Percentiles rank a stretch among this genome's conserved stretches.
Conservation (phyloP, 2,888 invertebrate species). For the Lamellibrachia columna region DNA sequence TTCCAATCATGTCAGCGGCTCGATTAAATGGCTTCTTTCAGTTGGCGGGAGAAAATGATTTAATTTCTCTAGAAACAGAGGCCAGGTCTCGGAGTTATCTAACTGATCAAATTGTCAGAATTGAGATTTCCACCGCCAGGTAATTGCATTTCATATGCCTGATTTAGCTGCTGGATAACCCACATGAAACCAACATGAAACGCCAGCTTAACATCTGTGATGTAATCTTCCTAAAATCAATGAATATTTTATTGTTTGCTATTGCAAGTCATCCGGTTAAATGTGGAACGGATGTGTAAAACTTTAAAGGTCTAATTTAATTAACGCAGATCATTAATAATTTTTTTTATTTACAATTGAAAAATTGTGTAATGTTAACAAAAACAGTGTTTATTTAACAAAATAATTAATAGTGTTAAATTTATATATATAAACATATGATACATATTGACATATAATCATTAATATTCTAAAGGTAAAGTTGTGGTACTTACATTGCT, state of each 20-base stretch:
- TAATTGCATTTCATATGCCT: neutral
- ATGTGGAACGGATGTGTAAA: neutral
- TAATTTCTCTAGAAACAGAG: neutral
- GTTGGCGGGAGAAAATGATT: neutral
- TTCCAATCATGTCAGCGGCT: neutral
- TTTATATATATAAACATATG: neutral
- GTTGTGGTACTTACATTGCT: neutral
- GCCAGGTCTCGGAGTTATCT: neutral
- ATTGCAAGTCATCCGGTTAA: neutral
- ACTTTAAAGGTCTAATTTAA: neutral
- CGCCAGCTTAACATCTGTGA: neutral
- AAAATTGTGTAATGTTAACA: no score
- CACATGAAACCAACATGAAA: neutral
- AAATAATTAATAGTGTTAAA: neutral
- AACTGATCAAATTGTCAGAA: slow-evolving; percentile 1
- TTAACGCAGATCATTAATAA: neutral
- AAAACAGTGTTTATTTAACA: neutral
- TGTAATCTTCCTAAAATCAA: slow-evolving; percentile 11
- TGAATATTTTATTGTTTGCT: neutral
- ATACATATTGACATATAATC: neutral
- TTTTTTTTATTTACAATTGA: neutral
- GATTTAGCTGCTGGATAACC: neutral
- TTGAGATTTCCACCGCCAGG: neutral
- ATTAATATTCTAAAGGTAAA: neutral
- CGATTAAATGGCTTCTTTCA: slow-evolving; percentile 6